These are phyloP conservation scores for Brotogeris chrysoptera DNA, from an alignment of 2,797 vertebrate species.

Conservation along the genomic window DNA sequence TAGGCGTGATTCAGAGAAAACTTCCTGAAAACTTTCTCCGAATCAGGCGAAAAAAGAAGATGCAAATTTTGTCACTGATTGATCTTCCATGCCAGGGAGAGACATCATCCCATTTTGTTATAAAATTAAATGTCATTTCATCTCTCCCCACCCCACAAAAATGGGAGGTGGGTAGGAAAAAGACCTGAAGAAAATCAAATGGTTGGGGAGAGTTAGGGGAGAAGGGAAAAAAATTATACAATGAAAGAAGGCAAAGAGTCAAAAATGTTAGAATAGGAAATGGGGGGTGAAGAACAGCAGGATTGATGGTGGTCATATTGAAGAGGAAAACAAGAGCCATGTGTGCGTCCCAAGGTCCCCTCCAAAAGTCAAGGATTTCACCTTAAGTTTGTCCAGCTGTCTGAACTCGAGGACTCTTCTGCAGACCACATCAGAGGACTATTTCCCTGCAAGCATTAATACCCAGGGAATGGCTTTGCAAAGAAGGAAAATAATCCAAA, in stretches of 20 bases:
- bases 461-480: neutral
- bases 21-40: too few relatives aligned
- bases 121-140: neutral
- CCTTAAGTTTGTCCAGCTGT: neutral
- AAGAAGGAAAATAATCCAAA: neutral
- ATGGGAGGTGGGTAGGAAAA: neutral
- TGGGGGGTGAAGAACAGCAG: neutral
- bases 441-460: neutral
- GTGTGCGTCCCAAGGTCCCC: neutral
- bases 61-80: neutral
- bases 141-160: neutral
- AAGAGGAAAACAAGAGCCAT: neutral
- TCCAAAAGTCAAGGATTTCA: neutral
- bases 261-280: neutral
- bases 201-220: neutral
- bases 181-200: neutral
- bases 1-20: neutral
- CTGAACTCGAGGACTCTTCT: neutral
- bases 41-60: neutral
- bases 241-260: neutral
- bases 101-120: neutral
- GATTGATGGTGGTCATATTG: neutral
- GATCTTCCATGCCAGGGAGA: neutral
- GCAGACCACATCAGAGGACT: neutral
- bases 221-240: neutral